phyloP scores from a whole-genome alignment of 2,797 vertebrate species.

The Smutsia gigantea region DNA sequence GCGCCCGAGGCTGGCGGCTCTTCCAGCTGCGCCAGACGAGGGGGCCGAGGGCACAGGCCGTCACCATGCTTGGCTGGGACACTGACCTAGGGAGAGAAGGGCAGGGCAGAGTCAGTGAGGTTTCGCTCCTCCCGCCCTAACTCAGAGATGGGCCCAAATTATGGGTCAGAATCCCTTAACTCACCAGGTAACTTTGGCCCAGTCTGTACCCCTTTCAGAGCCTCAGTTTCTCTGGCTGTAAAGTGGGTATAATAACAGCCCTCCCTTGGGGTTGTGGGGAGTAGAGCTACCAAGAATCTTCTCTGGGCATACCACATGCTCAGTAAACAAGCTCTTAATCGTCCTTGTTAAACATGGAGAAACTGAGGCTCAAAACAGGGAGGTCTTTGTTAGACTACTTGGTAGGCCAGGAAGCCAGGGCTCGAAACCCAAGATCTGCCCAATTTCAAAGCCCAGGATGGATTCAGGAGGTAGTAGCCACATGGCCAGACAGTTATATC shows the following conservation, averaged over 20 bases:
- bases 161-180: neutral
- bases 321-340: neutral
- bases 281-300: neutral
- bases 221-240: neutral
- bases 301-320: neutral
- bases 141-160: slow-evolving; percentile 24
- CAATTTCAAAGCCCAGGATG: neutral
- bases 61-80: slow-evolving; percentile 91
- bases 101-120: neutral
- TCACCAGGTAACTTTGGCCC: neutral
- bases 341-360: neutral
- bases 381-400: neutral
- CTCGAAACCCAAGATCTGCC: neutral
- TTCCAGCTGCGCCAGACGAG: slow-evolving; percentile 92
- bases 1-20: slow-evolving; percentile 74
- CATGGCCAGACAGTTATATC: neutral
- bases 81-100: slow-evolving; percentile 72
- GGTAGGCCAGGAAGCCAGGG: neutral
- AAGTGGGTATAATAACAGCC: neutral
- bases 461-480: neutral
- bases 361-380: neutral
- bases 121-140: neutral
- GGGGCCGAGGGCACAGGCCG: slow-evolving; percentile 91
- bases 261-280: neutral
- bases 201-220: neutral